phyloP scores from a whole-genome alignment of 2,797 vertebrate genomes.

The Hypotaenidia okinawae region DNA sequence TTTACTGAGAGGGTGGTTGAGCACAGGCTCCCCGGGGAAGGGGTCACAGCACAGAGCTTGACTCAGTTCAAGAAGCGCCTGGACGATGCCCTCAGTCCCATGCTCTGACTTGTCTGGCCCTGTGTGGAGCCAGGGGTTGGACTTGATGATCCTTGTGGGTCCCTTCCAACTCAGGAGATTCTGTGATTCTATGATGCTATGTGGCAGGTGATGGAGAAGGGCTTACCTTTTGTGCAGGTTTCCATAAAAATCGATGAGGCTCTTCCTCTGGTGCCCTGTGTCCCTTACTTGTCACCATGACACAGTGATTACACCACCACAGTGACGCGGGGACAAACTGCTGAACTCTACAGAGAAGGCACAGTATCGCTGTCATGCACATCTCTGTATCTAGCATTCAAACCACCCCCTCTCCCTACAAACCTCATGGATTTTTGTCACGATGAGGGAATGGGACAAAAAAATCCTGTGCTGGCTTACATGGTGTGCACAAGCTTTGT shows the following conservation, averaged over 20 bases:
- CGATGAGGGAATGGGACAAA: not conserved
- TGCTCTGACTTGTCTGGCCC: no score
- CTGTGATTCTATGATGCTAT: no score
- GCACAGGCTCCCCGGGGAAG: no score
- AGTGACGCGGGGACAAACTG: not conserved
- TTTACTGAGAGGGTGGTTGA: no score
- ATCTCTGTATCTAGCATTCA: not conserved
- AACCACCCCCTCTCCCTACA: no score
- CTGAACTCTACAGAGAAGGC: not conserved
- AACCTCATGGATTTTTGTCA: not conserved
- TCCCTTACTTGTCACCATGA: no score
- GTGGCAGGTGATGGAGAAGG: fast-evolving
- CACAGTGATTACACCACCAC: fast-evolving
- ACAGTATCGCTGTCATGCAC: fast-evolving
- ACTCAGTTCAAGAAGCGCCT: no score
- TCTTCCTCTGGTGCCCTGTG: fast-evolving
- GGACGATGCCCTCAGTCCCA: no score
- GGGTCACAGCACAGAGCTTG: no score
- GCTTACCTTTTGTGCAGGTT: not conserved
- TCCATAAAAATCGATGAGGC: not conserved
- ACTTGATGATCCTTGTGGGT: no score
- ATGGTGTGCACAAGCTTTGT: not conserved
- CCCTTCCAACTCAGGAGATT: no score
- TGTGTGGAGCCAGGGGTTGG: no score
- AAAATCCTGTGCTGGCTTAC: not conserved